Conservation (phyloP, 1,140 invertebrate species). For the Liolophura sinensis region DNA sequence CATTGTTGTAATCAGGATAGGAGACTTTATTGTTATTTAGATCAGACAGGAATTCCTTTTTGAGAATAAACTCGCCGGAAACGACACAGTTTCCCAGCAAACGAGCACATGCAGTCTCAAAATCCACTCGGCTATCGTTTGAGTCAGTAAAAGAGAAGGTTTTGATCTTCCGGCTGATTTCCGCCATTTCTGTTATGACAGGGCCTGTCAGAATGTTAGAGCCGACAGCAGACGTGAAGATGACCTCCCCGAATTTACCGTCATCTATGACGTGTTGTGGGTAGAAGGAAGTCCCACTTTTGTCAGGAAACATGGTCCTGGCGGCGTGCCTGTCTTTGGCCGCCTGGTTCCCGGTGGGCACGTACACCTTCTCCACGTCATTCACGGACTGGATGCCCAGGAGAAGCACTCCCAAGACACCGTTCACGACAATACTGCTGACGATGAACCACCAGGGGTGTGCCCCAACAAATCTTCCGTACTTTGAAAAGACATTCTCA, state of each 20-base stretch:
- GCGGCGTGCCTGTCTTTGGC: conserved; percentile 12
- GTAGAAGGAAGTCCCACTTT: conserved; percentile 10
- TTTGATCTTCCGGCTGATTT: no score
- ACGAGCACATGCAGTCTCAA: no score
- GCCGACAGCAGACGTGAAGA: background rate
- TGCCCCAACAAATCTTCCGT: conserved; percentile 15
- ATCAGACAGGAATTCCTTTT: no score
- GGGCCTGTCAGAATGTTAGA: no score
- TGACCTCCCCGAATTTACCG: background rate
- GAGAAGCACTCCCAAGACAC: conserved; percentile 13
- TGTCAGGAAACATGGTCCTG: conserved; percentile 14
- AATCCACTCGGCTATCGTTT: no score
- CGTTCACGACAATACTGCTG: conserved; percentile 10
- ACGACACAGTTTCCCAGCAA: no score
- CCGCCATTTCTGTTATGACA: no score
- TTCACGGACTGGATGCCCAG: conserved; percentile 10
- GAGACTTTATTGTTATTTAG: no score
- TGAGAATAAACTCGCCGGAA: no score
- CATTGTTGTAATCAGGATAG: no score
- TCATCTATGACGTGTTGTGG: background rate
- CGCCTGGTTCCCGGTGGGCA: conserved; percentile 13
- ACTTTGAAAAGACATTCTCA: conserved; percentile 9
- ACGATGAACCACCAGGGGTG: conserved; percentile 16
- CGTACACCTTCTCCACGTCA: conserved; percentile 18
- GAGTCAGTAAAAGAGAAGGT: no score